Evolutionary conservation across 2,797 vertebrate genomes (phyloP).

Genomic region (Cichlasoma orientale): DNA sequence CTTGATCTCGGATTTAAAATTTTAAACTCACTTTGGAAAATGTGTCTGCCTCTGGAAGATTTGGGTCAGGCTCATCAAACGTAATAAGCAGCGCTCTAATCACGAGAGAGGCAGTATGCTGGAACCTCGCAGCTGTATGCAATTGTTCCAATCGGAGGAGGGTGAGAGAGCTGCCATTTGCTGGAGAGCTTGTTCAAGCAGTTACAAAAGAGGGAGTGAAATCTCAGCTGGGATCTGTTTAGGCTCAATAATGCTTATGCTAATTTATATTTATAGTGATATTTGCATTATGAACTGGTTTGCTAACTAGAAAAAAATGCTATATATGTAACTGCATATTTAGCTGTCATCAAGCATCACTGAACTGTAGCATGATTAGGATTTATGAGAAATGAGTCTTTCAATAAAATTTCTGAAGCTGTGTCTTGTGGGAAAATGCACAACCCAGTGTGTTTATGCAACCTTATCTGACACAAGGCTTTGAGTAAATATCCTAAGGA

Average conservation of each 20-base stretch:
- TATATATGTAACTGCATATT: not conserved
- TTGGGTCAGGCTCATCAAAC: constrained; percentile 80
- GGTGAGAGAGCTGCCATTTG: constrained; percentile 58
- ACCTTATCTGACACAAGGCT: constrained; percentile 6
- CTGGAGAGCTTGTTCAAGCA: constrained; percentile 39
- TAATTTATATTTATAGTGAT: constrained; percentile 46
- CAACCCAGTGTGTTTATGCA: not conserved
- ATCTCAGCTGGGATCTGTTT: constrained; percentile 62
- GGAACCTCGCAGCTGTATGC: constrained; percentile 66
- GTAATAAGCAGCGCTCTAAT: constrained; percentile 75
- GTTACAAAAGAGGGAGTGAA: constrained; percentile 41
- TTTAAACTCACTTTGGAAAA: constrained; percentile 63
- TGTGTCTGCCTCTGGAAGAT: constrained; percentile 66
- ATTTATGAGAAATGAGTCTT: not conserved
- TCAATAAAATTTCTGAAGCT: not conserved
- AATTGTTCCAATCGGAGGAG: constrained; percentile 60
- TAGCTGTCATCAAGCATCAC: constrained; percentile 20
- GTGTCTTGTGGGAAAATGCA: not conserved
- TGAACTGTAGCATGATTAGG: not conserved
- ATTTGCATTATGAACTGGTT: constrained; percentile 28
- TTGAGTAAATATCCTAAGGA: constrained; percentile 18
- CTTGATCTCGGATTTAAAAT: constrained; percentile 72
- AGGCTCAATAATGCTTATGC: constrained; percentile 42
- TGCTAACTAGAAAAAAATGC: constrained; percentile 14
- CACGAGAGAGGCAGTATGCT: constrained; percentile 61